Evolutionary conservation across 2,888 invertebrate genomes (phyloP), one percentile per base, ranked within the genome.

Genomic region (Saturnia pavonia): DNA sequence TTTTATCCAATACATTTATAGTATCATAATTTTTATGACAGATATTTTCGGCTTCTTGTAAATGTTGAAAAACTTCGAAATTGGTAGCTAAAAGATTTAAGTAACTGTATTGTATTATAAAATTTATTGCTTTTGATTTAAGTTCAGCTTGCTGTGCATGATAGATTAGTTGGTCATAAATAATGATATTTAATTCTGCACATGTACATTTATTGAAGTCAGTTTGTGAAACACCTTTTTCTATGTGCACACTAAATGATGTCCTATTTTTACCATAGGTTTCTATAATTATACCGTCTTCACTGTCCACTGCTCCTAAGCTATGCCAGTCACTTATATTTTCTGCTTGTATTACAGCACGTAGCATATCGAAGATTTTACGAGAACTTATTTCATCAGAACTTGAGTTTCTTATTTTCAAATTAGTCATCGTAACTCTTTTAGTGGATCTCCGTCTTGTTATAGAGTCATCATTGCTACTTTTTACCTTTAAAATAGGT

Each of bases 121-220:
- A 92, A 74, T 91, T 84, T 54, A 92, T 79, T 57, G 87, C 81
- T 83, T 90, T 92, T 11, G 74, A 76, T 75, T 86, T 91, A 69
- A 92, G 76, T 76, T 92, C 92, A 40, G 94, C 92, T 80, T 88
- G 85, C 73, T 79, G 76, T n/a, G 93, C 90, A 72, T 94, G 94
- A 73, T 88, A 75, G 70, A 91, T 85, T 12, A 94, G 79, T 80
- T 94, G 92, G 72, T 91, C 90, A 76, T 82, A 86, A 76, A 92
- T 87, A 51, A 82, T 81, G 57, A 92, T 85, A 71, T 88, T 88
- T 73, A 93, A 80, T 72, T 92, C 91, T 27, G 87, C 75, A 79
- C 94, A 94, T 9, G 89, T 87, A 74, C 94, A 94, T 78, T 82
- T 88, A 19, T 76, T 78, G 71, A 93, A 86, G 75, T 91, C 82